phyloP scores from a whole-genome alignment of 92 coral and sea anemone genomes.

The Bergia puertoricense region DNA sequence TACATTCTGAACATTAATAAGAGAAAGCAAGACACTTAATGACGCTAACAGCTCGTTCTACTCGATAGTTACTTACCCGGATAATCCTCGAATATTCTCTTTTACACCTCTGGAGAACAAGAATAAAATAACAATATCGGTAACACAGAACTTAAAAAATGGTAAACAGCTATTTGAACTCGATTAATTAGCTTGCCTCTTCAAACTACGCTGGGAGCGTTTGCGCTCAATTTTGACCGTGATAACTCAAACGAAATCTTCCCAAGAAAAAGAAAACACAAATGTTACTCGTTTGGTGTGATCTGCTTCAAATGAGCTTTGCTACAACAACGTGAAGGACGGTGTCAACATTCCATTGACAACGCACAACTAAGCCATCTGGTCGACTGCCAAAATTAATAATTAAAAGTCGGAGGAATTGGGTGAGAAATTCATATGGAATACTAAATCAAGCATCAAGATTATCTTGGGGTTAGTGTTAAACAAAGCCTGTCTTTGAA shows the following conservation, averaged over 20 bases:
- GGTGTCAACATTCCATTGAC: neutral
- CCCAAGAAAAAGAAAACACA: neutral
- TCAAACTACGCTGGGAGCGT: constrained; percentile 18
- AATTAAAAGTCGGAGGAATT: constrained; percentile 3
- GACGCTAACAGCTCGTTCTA: neutral
- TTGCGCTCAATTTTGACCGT: constrained; percentile 32
- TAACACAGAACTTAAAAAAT: neutral
- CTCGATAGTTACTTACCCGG: constrained; percentile 66
- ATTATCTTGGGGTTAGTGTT: neutral
- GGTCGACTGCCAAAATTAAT: constrained; percentile 22
- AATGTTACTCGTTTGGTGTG: neutral
- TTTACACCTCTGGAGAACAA: constrained; percentile 74
- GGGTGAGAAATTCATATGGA: neutral
- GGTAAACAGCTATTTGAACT: neutral
- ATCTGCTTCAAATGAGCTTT: neutral
- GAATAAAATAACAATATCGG: neutral
- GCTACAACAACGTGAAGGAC: neutral
- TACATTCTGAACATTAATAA: neutral
- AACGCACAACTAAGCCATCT: constrained; percentile 11
- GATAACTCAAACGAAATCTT: neutral
- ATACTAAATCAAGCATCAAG: constrained; percentile 5
- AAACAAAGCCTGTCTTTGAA: neutral
- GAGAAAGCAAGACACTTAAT: neutral
- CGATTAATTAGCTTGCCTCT: constrained; percentile 1
- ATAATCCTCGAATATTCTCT: constrained; percentile 79